Percentiles rank a stretch among this genome's conserved stretches.
phyloP scores from a whole-genome alignment of 2,797 vertebrate species.

The Hydrophis major region DNA sequence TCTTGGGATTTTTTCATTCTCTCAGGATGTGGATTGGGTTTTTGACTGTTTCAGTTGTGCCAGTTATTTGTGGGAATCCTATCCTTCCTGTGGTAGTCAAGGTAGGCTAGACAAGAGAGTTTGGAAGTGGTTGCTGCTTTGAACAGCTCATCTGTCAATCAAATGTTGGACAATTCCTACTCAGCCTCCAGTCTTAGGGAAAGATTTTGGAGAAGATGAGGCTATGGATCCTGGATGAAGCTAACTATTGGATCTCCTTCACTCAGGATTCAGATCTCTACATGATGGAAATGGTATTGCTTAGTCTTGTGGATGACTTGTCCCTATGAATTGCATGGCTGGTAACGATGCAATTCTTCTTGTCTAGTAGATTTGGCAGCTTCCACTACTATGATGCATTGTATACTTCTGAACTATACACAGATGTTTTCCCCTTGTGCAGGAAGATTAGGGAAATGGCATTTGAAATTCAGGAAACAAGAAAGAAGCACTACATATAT shows the following conservation, averaged over 20 bases:
- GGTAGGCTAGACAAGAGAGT: background rate
- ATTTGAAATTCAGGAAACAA: background rate
- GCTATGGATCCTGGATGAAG: background rate
- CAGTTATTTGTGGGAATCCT: background rate
- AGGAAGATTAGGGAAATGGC: background rate
- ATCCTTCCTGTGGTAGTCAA: background rate
- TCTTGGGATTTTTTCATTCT: background rate
- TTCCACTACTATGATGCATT: background rate
- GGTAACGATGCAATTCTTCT: background rate
- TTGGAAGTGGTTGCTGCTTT: background rate
- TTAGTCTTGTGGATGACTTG: background rate
- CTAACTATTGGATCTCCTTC: background rate
- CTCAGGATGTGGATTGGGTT: background rate
- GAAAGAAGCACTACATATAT: background rate
- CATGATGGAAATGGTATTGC: background rate
- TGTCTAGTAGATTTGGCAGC: background rate
- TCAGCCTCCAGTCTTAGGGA: background rate
- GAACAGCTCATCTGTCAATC: background rate
- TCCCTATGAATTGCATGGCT: background rate
- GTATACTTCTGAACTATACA: background rate
- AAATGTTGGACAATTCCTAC: background rate
- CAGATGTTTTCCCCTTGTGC: background rate
- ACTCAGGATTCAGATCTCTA: background rate
- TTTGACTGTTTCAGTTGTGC: background rate
- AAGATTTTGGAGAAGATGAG: background rate